Evolutionary conservation across 2,113 vertebrate genomes (phyloP).

Genomic region (Aviceda subcristata): DNA sequence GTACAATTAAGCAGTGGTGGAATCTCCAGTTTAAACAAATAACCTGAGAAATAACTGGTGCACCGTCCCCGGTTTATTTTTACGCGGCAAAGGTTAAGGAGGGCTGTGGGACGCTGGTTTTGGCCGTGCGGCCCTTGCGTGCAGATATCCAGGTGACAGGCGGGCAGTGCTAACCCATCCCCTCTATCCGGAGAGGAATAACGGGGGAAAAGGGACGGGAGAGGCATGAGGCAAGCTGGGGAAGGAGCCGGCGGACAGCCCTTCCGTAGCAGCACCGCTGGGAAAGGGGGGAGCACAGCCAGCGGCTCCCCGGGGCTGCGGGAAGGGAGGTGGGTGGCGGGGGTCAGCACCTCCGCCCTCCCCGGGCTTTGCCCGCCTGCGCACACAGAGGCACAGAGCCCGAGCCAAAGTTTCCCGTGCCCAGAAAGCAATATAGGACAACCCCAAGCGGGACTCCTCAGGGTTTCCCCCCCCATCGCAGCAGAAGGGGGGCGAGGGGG

Average conservation of each 20-base stretch:
- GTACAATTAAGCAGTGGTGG: neutral
- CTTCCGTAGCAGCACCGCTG: neutral
- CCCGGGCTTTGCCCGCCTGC: neutral
- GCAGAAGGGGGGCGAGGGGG: neutral
- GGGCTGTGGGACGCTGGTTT: neutral
- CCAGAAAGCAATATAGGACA: neutral
- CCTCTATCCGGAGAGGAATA: fast-evolving
- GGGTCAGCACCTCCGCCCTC: neutral
- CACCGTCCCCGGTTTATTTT: neutral
- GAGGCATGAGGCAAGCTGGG: neutral
- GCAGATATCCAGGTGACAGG: fast-evolving
- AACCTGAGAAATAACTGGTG: neutral
- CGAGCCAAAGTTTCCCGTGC: neutral
- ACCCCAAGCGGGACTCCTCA: neutral
- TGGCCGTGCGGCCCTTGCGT: neutral
- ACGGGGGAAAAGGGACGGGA: neutral
- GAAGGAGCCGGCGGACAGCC: neutral
- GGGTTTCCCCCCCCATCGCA: neutral
- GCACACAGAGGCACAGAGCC: fast-evolving
- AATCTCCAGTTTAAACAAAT: constrained; percentile 49
- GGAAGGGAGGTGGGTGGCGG: too few relatives aligned
- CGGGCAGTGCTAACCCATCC: neutral
- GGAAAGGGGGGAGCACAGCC: neutral
- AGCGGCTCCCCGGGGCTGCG: neutral
- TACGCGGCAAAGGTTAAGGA: neutral